Conservation (phyloP, 2,113 vertebrate species). For the Sinosuthora webbiana region DNA sequence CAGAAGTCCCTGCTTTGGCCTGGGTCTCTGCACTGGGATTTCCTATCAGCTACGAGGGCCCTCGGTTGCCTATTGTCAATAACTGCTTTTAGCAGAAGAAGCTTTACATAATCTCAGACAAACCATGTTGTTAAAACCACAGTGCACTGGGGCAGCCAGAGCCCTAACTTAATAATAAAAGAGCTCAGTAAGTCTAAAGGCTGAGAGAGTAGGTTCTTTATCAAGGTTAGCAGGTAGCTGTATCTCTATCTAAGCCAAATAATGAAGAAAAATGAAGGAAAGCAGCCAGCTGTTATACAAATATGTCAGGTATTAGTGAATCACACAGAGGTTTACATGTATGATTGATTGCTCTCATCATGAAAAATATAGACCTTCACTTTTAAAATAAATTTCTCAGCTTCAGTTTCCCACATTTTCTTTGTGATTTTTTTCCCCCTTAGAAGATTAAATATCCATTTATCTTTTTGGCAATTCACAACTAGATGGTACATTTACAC, state of each 20-base stretch:
- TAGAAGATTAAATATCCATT: background rate
- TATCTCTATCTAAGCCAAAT: background rate
- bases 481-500: background rate
- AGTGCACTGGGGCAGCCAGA: background rate
- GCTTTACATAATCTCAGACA: background rate
- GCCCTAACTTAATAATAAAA: background rate
- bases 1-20: background rate
- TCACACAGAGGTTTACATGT: rapidly evolving
- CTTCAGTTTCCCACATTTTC: background rate
- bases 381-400: background rate
- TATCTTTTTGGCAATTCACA: background rate
- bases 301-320: background rate
- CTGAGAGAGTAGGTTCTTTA: background rate
- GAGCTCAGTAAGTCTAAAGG: background rate
- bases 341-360: background rate
- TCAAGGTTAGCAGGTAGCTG: background rate
- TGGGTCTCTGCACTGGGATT: background rate
- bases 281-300: background rate
- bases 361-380: background rate
- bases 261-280: background rate
- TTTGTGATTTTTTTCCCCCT: background rate
- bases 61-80: background rate
- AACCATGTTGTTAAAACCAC: background rate
- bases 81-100: background rate
- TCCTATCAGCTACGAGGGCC: background rate